Evolutionary conservation across 2,113 vertebrate species (phyloP).

Genomic region (Puntigrus tetrazona): DNA sequence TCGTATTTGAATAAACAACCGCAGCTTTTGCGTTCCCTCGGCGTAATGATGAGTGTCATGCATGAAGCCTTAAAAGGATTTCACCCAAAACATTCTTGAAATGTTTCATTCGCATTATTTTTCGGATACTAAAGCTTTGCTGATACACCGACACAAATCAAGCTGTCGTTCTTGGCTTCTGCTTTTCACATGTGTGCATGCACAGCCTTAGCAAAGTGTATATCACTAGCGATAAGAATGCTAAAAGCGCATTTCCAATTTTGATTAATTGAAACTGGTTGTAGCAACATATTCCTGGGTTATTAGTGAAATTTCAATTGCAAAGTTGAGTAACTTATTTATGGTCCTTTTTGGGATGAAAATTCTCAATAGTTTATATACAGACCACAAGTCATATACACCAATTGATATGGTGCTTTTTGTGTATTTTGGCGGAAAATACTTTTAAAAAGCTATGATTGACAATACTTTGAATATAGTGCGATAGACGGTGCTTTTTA

Average conservation of each 20-base stretch:
- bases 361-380: too few species aligned
- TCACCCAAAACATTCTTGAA: not conserved
- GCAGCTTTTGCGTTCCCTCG: not conserved
- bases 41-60: not conserved
- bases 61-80: not conserved
- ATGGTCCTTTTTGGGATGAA: too few species aligned
- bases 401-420: too few species aligned
- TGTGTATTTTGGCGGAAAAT: too few species aligned
- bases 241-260: not conserved
- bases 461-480: too few species aligned
- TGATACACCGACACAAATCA: not conserved
- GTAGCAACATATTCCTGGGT: not conserved
- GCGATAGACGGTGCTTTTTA: too few species aligned
- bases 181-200: not conserved
- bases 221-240: not conserved
- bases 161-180: not conserved
- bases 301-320: not conserved
- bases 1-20: not conserved
- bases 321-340: too few species aligned
- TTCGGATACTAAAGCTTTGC: not conserved
- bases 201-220: not conserved
- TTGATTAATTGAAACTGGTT: not conserved
- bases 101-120: not conserved
- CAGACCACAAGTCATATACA: too few species aligned
- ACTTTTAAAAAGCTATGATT: too few species aligned